Evolutionary conservation across 2,888 invertebrate species (phyloP).

Genomic region (Teleiodes luculella): DNA sequence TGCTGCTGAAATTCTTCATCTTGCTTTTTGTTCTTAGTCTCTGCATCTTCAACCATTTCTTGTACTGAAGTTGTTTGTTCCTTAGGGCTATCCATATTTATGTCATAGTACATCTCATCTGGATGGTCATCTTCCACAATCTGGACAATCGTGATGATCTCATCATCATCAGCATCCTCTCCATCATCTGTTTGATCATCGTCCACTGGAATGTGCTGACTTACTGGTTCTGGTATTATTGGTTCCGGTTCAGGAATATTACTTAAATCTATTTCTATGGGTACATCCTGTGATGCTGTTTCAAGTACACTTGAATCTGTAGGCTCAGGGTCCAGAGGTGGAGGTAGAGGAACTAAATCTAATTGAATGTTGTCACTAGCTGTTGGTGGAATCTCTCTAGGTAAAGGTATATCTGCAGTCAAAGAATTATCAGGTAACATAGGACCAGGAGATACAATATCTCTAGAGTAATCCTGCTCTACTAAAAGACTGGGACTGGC

Average conservation of each 20-base stretch:
- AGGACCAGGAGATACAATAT: constrained; percentile 47
- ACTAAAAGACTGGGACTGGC: constrained; percentile 46
- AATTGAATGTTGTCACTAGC: constrained; percentile 16
- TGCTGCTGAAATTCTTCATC: constrained; percentile 60
- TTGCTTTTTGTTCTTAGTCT: constrained; percentile 32
- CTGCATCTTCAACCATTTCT: constrained; percentile 27
- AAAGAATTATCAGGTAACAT: constrained; percentile 26
- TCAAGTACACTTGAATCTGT: constrained; percentile 5
- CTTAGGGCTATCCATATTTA: constrained; percentile 60
- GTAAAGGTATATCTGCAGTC: constrained; percentile 24
- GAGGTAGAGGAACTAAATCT: constrained; percentile 20
- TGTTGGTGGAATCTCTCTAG: constrained; percentile 26
- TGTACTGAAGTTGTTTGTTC: constrained; percentile 24
- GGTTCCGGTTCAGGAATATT: constrained; percentile 23
- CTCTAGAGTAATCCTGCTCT: constrained; percentile 40
- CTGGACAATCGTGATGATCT: constrained; percentile 72
- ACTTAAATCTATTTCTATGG: constrained; percentile 15
- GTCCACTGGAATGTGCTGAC: constrained; percentile 45
- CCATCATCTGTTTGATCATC: constrained; percentile 52
- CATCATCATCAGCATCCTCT: constrained; percentile 63
- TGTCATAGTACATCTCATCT: constrained; percentile 62
- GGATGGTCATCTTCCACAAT: constrained; percentile 72
- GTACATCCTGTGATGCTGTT: neutral
- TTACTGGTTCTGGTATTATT: constrained; percentile 21
- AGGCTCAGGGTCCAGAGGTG: constrained; percentile 17